A percentile compares a stretch with the other conserved stretches of the same genome.
Conservation (phyloP, 2,888 invertebrate species). For the Dermolepida albohirtum region DNA sequence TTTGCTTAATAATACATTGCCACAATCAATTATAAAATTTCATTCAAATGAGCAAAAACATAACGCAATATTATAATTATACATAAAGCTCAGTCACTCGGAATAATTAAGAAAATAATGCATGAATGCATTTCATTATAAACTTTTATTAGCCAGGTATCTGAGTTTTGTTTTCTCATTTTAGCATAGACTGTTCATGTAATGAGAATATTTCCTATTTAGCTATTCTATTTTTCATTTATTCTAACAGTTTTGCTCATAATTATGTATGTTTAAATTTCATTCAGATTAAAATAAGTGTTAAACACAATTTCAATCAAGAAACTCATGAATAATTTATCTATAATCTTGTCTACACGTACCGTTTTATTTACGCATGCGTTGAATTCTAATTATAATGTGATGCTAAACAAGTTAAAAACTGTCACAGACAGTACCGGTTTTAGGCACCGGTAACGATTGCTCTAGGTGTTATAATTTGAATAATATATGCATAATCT, state of each 20-base stretch:
- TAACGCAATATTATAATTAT: slow-evolving; percentile 2
- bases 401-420: too few species aligned
- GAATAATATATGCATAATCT: too few species aligned
- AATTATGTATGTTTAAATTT: slow-evolving; percentile 39
- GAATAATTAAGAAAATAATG: slow-evolving; percentile 15
- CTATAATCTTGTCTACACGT: slow-evolving; percentile 39
- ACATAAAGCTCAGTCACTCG: background rate
- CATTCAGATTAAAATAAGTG: slow-evolving; percentile 42
- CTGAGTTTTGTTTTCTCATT: background rate
- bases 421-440: too few species aligned
- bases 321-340: slow-evolving; percentile 41
- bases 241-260: slow-evolving; percentile 11
- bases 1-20: too few species aligned
- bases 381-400: slow-evolving; percentile 36
- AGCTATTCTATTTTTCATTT: background rate
- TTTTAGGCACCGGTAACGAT: too few species aligned
- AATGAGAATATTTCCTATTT: slow-evolving; percentile 18
- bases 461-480: too few species aligned
- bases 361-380: slow-evolving; percentile 31
- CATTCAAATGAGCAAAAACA: too few species aligned
- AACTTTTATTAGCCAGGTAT: background rate
- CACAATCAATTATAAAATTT: too few species aligned
- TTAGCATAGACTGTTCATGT: background rate
- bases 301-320: slow-evolving; percentile 41
- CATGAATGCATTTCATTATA: slow-evolving; percentile 11